Conservation (phyloP, 2,797 vertebrate species). For the Tiaroga cobitis region DNA sequence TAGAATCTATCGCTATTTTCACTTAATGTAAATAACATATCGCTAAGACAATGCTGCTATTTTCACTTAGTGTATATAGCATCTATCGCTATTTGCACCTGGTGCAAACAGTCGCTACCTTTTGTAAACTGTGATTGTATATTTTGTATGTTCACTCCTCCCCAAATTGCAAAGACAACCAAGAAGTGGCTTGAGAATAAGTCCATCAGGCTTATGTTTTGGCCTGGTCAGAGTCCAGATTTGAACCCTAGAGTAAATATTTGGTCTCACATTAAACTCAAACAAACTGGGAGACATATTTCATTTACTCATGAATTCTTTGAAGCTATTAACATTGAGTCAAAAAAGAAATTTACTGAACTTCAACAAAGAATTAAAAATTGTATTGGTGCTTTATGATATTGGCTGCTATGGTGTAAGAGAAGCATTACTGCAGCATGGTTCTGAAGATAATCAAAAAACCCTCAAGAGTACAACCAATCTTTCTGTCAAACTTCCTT, state of each 20-base stretch:
- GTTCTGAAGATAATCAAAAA: constrained; percentile 47
- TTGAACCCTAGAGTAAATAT: neutral
- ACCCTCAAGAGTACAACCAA: constrained; percentile 51
- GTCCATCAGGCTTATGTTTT: neutral
- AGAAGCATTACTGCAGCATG: neutral
- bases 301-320: too few relatives aligned
- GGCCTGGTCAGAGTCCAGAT: neutral
- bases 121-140: neutral
- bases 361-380: neutral
- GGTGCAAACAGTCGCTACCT: too few relatives aligned
- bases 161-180: neutral
- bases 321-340: neutral
- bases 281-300: neutral
- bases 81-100: too few relatives aligned
- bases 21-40: too few relatives aligned
- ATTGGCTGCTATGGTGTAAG: neutral
- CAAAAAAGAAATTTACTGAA: neutral
- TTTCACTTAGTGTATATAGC: too few relatives aligned
- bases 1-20: too few relatives aligned
- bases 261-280: neutral
- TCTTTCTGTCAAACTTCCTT: constrained; percentile 56
- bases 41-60: too few relatives aligned
- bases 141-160: too few relatives aligned
- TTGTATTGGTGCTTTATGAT: neutral
- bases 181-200: neutral